Conservation (phyloP, 2,888 invertebrate genomes). For the Chirona hameri region DNA sequence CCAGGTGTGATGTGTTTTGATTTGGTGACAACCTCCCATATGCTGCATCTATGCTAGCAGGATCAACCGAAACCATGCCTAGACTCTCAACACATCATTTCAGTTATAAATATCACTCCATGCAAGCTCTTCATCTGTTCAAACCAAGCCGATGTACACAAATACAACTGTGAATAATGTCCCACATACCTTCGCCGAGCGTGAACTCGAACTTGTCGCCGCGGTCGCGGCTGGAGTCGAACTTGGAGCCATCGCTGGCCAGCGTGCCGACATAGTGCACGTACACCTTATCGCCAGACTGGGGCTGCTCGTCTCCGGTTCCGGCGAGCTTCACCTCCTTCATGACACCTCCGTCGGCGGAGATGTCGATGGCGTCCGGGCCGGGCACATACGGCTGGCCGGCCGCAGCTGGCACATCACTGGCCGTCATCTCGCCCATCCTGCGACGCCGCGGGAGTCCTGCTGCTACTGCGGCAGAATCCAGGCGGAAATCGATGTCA, state of each 20-base stretch:
- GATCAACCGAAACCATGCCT: no score
- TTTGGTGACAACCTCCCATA: no score
- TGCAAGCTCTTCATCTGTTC: no score
- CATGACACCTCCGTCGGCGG: slow-evolving; percentile 66
- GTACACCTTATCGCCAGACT: slow-evolving; percentile 63
- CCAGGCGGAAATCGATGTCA: no score
- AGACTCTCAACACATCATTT: no score
- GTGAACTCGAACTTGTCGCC: slow-evolving; percentile 80
- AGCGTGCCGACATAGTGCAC: slow-evolving; percentile 90
- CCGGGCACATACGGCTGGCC: not conserved
- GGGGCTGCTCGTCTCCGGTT: slow-evolving; percentile 65
- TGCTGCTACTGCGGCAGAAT: not conserved
- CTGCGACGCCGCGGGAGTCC: not conserved
- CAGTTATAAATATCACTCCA: no score
- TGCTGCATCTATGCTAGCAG: no score
- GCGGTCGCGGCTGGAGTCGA: slow-evolving; percentile 85
- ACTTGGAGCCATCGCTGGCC: slow-evolving; percentile 74
- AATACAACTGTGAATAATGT: no score
- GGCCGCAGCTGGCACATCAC: not conserved
- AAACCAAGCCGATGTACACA: no score
- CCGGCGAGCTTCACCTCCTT: slow-evolving; percentile 75
- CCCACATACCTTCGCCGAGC: slow-evolving; percentile 69
- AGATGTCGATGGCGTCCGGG: slow-evolving; percentile 22
- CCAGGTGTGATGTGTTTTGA: no score
- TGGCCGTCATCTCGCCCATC: not conserved